phyloP scores from a whole-genome alignment of 2,797 vertebrate species.

The Anas georgica region DNA sequence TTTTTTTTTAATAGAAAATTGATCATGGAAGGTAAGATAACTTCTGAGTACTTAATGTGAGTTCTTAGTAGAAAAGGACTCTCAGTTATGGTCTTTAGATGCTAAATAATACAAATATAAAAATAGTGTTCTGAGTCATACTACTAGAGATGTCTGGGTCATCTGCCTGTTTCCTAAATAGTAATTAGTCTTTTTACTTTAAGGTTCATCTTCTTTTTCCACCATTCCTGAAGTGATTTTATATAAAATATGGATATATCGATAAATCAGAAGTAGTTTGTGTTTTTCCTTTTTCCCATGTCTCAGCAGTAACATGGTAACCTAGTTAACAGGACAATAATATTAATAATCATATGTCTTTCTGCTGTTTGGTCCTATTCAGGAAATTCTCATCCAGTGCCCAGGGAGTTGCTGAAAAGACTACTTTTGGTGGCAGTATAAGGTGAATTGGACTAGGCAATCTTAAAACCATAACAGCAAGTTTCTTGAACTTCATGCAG shows the following conservation, averaged over 20 bases:
- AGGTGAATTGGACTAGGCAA: background rate
- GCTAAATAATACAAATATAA: slow-evolving; percentile 53
- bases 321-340: background rate
- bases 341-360: background rate
- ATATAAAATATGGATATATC: background rate
- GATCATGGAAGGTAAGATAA: background rate
- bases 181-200: slow-evolving; percentile 46
- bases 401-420: background rate
- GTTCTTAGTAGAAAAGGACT: slow-evolving; percentile 13
- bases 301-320: background rate
- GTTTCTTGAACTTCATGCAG: fast-evolving
- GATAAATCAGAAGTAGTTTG: background rate
- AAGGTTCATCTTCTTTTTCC: slow-evolving; percentile 14
- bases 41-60: slow-evolving; percentile 13
- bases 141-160: slow-evolving; percentile 16
- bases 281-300: background rate
- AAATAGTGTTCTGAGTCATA: slow-evolving; percentile 42
- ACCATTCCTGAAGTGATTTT: background rate
- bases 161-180: slow-evolving; percentile 50
- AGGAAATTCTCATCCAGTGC: background rate
- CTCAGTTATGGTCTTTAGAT: slow-evolving; percentile 14
- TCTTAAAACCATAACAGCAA: background rate
- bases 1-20: background rate
- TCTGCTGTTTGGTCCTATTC: background rate
- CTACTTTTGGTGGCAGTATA: background rate